These are phyloP conservation scores for Seriola aureovittata DNA, from an alignment of 2,113 vertebrate species.

Conservation along the genomic window DNA sequence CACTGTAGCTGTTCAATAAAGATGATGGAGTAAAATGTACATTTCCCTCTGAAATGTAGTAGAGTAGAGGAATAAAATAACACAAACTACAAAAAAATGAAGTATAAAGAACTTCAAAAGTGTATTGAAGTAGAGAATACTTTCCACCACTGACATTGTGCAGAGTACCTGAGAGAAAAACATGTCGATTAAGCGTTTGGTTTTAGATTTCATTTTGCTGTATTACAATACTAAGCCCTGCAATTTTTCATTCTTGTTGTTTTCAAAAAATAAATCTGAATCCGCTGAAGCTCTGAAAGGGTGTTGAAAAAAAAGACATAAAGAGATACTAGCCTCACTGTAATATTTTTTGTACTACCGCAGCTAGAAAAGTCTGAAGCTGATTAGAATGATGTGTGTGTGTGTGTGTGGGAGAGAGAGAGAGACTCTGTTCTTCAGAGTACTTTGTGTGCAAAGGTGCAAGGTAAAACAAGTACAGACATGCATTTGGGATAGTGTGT, in stretches of 20 bases:
- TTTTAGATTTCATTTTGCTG: background rate
- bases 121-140: too few relatives aligned
- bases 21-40: background rate
- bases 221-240: background rate
- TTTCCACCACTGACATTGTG: background rate
- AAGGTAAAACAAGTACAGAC: background rate
- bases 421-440: background rate
- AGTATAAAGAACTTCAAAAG: too few relatives aligned
- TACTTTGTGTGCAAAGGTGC: background rate
- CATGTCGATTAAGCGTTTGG: background rate
- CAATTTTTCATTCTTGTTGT: background rate
- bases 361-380: background rate
- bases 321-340: background rate
- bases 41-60: background rate
- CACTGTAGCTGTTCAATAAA: background rate
- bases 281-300: background rate
- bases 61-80: background rate
- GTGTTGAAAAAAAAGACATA: background rate
- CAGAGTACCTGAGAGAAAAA: background rate
- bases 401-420: background rate
- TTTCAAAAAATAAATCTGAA: constrained; percentile 10
- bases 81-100: background rate
- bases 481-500: background rate
- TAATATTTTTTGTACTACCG: background rate
- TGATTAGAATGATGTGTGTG: background rate